These are phyloP conservation scores for Drosophila pseudotalamancana DNA, from an alignment of 2,888 invertebrate species.

Conservation along the genomic window DNA sequence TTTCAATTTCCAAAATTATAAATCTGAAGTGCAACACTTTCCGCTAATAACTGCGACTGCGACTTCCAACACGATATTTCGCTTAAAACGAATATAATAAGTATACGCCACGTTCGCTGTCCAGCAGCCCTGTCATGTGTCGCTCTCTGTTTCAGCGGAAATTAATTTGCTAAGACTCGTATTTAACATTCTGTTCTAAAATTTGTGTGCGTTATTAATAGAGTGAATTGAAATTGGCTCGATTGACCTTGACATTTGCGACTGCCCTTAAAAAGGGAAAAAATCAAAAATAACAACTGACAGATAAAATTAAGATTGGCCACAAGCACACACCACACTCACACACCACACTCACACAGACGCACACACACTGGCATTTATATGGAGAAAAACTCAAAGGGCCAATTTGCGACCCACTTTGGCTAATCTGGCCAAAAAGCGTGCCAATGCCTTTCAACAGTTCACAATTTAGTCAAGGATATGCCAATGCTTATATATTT, in stretches of 20 bases:
- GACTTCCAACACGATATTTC: background rate
- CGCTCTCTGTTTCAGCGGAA: background rate
- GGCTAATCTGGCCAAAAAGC: constrained; percentile 61
- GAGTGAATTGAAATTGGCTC: background rate
- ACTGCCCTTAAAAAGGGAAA: background rate
- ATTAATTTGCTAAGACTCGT: constrained; percentile 1
- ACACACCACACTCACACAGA: constrained; percentile 1
- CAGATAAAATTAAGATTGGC: constrained; percentile 66
- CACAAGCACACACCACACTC: background rate
- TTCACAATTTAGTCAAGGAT: constrained; percentile 49
- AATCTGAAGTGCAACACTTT: constrained; percentile 3
- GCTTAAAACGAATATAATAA: background rate
- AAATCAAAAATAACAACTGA: constrained; percentile 68
- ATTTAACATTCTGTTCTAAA: constrained; percentile 14
- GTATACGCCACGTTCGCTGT: constrained; percentile 1
- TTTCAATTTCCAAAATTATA: constrained; percentile 14
- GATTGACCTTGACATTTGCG: constrained; percentile 26
- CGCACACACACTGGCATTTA: background rate
- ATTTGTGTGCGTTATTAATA: constrained; percentile 4
- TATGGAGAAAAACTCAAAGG: constrained; percentile 16
- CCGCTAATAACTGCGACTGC: constrained; percentile 4
- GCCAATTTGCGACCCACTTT: constrained; percentile 38
- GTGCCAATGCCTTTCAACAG: constrained; percentile 67
- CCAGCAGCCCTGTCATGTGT: background rate
- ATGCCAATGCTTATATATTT: constrained; percentile 61